phyloP scores from a whole-genome alignment of 1,140 invertebrate species.

The Drosophila mauritiana region DNA sequence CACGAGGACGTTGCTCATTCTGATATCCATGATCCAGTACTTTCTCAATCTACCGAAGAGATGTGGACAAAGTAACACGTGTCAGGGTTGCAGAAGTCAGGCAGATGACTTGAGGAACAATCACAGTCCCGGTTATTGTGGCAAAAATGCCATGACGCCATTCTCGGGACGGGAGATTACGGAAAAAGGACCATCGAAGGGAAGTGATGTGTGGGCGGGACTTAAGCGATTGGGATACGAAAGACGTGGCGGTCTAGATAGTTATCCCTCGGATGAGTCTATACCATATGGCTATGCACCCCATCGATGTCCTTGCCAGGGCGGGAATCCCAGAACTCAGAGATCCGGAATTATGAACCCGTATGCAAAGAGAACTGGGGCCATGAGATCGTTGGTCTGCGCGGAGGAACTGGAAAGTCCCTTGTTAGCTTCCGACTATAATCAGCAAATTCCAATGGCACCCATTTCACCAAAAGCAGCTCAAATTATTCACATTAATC shows the following conservation, averaged over 20 bases:
- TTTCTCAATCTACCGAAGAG: conserved; percentile 25
- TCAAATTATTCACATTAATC: background rate
- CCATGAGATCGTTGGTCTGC: conserved; percentile 7
- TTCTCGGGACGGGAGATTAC: background rate
- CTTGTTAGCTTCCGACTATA: background rate
- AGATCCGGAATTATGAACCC: background rate
- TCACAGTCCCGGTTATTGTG: conserved; percentile 27
- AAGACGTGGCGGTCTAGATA: background rate
- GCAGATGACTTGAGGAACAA: conserved; percentile 2
- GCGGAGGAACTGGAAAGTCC: background rate
- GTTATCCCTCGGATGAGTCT: conserved; percentile 16
- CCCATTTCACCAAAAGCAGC: background rate
- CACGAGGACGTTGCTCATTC: conserved; percentile 18
- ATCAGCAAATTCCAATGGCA: background rate
- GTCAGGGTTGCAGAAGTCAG: background rate
- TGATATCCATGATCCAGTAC: conserved; percentile 27
- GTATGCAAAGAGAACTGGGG: background rate
- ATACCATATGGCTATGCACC: conserved; percentile 36
- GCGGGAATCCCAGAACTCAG: background rate
- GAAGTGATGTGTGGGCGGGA: background rate
- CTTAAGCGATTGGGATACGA: conserved; percentile 23
- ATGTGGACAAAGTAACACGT: background rate
- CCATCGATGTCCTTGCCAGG: conserved; percentile 17
- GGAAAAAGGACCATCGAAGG: background rate
- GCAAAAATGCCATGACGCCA: background rate